These are phyloP conservation scores for Hydractinia echinata DNA, from an alignment of 30 jellyfish, hydroid and myxozoan species.

Conservation along the genomic window DNA sequence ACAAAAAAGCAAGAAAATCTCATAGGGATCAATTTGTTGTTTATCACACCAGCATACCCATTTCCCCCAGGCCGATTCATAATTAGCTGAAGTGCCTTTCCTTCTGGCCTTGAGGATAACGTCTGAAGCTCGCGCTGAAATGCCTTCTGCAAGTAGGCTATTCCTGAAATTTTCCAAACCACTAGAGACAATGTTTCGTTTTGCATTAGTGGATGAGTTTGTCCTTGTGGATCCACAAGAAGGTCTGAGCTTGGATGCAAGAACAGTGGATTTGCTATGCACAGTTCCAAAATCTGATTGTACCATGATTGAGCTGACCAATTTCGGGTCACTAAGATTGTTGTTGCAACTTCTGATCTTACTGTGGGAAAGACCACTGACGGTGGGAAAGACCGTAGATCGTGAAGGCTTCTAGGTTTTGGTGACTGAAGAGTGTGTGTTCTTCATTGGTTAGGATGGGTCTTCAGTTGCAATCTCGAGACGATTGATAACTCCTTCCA, in stretches of 20 bases:
- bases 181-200: slow-evolving; percentile 1
- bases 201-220: slow-evolving; percentile 14
- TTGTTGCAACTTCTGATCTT: neutral
- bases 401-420: too few species aligned
- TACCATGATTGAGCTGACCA: slow-evolving; percentile 43
- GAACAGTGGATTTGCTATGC: neutral
- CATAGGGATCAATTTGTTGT: slow-evolving; percentile 37
- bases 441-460: too few species aligned
- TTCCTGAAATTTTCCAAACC: slow-evolving; percentile 43
- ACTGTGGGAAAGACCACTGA: too few species aligned
- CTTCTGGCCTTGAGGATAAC: slow-evolving; percentile 23
- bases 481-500: too few species aligned
- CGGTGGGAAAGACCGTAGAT: too few species aligned
- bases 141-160: slow-evolving; percentile 25
- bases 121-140: slow-evolving; percentile 33
- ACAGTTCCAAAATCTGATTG: slow-evolving; percentile 14
- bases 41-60: slow-evolving; percentile 39
- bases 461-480: too few species aligned
- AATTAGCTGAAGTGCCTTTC: slow-evolving; percentile 20
- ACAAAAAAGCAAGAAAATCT: slow-evolving; percentile 23
- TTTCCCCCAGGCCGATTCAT: slow-evolving; percentile 40
- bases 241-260: neutral
- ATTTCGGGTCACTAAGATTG: slow-evolving; percentile 24
- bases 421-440: too few species aligned
- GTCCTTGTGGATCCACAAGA: neutral